Base-by-base conservation (phyloP, 2,113 vertebrate genomes). In the Crocuta crocuta region DNA sequence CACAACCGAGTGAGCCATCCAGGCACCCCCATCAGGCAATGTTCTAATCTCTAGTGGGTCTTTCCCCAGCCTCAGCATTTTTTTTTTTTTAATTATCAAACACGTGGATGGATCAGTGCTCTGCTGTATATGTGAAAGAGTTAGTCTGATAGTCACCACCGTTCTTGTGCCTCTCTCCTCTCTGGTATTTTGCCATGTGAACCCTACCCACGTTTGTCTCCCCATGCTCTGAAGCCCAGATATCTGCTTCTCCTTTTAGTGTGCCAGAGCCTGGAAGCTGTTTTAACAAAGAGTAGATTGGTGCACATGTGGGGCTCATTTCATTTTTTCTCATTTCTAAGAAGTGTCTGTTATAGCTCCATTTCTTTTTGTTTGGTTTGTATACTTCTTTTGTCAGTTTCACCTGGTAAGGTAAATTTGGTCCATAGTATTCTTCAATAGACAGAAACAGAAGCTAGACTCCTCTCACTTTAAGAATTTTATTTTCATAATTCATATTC, bases 241-340 rank as follows among this genome's bases (percentile, higher is more conserved):
- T 48, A 15, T 9, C 23, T 21, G 15, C 23, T 4, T 23, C 15
- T 16, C 23, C 11, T 24, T 39, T 7, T 11, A 5, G 0, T 78
- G 10, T 33, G 2, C 31, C 33, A 16, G 24, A 3, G 11, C 23
- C 43, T 79, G 39, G 65, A 92, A 73, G n/a, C 11, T 11, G 2
- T 73, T 73, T 85, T 33, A 84, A 13, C 26, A 24, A n/a, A 63
- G 16, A 70, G 11, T 78, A n/a, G 66, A 5, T 26, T 80, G 13
- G 35, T 21, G 21, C 17, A 31, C 6, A 50, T 24, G 5, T 10
- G 55, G 6, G 31, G 9, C n/a, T 91, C n/a, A 15, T 12, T 16
- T 58, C 17, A 61, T 83, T 76, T 68, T n/a, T 91, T 61, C 45
- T 45, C 26, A 1, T 78, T 21, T 85, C 10, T 79, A 31, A 74